These are phyloP conservation scores for Procambarus clarkii DNA, from an alignment of 1,140 invertebrate species.

Conservation along the genomic window DNA sequence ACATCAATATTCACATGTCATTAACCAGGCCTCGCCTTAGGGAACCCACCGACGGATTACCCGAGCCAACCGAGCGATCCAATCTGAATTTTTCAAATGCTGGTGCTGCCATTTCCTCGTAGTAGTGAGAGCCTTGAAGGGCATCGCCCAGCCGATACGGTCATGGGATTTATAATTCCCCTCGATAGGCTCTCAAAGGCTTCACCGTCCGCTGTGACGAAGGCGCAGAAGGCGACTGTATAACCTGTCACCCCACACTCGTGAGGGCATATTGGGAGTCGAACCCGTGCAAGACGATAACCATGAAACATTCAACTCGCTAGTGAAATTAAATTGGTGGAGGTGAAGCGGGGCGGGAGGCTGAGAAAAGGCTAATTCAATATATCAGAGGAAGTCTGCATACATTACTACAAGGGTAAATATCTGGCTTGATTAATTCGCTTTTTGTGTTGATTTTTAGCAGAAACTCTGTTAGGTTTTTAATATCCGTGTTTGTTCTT, in stretches of 20 bases:
- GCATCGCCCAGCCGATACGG: not conserved
- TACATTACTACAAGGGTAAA: conserved; percentile 62
- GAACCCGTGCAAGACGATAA: conserved; percentile 45
- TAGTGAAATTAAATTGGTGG: conserved; percentile 53
- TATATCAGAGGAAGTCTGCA: conserved; percentile 68
- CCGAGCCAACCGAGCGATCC: conserved; percentile 47
- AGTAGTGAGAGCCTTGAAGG: not conserved
- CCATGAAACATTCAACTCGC: conserved; percentile 49
- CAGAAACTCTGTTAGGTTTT: conserved; percentile 59
- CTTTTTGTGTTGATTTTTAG: conserved; percentile 68
- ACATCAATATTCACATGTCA: conserved; percentile 71
- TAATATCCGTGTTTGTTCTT: conserved; percentile 66
- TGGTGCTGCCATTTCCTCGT: not conserved
- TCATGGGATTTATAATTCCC: no score
- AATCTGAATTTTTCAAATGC: conserved; percentile 1
- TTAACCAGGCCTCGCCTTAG: conserved; percentile 62
- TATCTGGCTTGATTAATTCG: conserved; percentile 67
- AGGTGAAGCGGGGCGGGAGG: conserved; percentile 4
- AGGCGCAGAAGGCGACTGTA: no score
- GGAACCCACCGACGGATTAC: conserved; percentile 61
- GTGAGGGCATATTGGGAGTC: not conserved
- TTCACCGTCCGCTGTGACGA: no score
- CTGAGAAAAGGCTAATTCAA: conserved; percentile 71
- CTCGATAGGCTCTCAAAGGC: no score
- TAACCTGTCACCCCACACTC: no score